phyloP scores from a whole-genome alignment of 1,140 invertebrate genomes.

The Mya arenaria region DNA sequence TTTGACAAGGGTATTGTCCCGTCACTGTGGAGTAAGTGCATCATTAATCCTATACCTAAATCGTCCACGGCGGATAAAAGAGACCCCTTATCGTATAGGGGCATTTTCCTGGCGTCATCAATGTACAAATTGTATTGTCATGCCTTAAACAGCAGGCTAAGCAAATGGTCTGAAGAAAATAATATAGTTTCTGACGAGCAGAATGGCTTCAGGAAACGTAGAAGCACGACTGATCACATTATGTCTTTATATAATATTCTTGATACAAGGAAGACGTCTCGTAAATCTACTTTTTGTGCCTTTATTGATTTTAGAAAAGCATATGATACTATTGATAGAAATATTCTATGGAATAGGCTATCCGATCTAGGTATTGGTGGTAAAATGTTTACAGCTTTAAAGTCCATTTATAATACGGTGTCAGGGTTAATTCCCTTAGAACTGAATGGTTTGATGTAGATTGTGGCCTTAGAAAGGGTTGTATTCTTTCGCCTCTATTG shows the following conservation, averaged over 20 bases:
- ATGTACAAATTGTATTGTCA: constrained; percentile 23
- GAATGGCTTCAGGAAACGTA: constrained; percentile 13
- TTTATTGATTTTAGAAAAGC: constrained; percentile 31
- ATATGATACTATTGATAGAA: constrained; percentile 4
- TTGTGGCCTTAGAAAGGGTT: constrained; percentile 17
- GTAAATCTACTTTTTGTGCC: neutral
- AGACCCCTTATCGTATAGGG: constrained; percentile 19
- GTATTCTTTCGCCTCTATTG: constrained; percentile 26
- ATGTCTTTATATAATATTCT: neutral
- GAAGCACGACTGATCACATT: constrained; percentile 27
- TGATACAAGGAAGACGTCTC: constrained; percentile 23
- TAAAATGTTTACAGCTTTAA: constrained; percentile 4
- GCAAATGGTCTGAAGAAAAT: constrained; percentile 14
- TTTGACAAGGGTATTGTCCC: constrained; percentile 11
- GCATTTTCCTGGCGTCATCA: neutral
- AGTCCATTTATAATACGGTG: neutral
- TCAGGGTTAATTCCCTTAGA: constrained; percentile 1
- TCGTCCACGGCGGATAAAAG: neutral
- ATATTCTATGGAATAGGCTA: constrained; percentile 9
- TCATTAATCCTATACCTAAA: constrained; percentile 26
- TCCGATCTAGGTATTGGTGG: neutral
- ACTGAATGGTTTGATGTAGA: constrained; percentile 21
- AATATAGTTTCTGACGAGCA: constrained; percentile 13
- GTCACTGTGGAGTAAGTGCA: constrained; percentile 14
- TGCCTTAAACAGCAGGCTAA: constrained; percentile 5